These are phyloP conservation scores for Labeo catla DNA, from an alignment of 2,113 vertebrate genomes.

Conservation along the genomic window DNA sequence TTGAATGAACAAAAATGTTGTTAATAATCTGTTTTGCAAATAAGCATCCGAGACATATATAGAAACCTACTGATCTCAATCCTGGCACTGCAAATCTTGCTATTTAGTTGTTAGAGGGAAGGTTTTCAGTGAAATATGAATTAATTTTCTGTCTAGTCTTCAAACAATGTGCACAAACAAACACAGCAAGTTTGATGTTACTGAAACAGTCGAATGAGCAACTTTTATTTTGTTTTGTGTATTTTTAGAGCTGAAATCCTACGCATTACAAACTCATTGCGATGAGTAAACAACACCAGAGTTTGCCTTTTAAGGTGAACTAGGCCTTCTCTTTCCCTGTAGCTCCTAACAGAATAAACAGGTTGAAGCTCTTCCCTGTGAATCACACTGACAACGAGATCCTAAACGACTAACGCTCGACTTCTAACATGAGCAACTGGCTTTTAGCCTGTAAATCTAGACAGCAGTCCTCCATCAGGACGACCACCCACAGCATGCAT, in stretches of 20 bases:
- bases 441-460: conserved; percentile 12
- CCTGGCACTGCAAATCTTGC: background rate
- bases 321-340: background rate
- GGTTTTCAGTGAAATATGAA: background rate
- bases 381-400: conserved; percentile 3
- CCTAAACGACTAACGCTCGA: background rate
- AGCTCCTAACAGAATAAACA: conserved; percentile 1
- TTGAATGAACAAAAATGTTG: background rate
- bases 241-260: background rate
- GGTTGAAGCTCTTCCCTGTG: background rate
- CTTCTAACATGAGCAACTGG: background rate
- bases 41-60: background rate
- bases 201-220: background rate
- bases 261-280: background rate
- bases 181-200: background rate
- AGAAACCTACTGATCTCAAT: background rate
- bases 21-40: background rate
- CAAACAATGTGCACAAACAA: background rate
- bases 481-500: conserved; percentile 23
- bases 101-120: background rate
- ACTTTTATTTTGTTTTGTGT: background rate
- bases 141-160: no score
- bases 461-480: conserved; percentile 20
- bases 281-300: background rate
- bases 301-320: conserved; percentile 4